Percentiles rank a stretch among this genome's conserved stretches.
Conservation (phyloP, 2,797 vertebrate species). For the Prunella strophiata region DNA sequence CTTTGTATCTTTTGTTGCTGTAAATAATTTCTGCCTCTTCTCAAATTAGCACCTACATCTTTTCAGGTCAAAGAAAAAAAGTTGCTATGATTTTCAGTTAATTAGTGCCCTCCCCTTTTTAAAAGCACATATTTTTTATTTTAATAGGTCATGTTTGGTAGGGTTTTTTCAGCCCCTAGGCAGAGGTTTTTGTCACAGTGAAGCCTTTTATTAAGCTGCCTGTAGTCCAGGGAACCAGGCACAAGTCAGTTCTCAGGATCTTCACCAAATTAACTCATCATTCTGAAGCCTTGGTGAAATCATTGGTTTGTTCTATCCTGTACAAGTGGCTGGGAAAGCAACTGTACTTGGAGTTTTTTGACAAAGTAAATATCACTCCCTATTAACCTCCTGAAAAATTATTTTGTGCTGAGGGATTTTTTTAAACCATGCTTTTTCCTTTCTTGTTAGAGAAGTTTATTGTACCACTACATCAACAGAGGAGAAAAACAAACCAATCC, state of each 20-base stretch:
- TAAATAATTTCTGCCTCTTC: not conserved
- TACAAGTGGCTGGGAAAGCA: constrained; percentile 48
- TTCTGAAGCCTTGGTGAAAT: constrained; percentile 41
- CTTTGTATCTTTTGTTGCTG: not conserved
- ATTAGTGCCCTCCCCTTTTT: not conserved
- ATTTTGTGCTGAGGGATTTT: constrained; percentile 58
- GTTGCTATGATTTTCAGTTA: not conserved
- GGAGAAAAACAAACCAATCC: constrained; percentile 18
- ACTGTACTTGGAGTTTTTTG: constrained; percentile 11
- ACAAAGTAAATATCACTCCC: constrained; percentile 26
- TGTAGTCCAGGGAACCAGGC: not conserved
- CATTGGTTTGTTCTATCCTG: not conserved
- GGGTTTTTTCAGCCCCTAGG: not conserved
- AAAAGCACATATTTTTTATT: not conserved
- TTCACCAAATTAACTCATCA: not conserved
- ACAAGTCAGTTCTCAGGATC: not conserved
- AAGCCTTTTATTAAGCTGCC: not conserved
- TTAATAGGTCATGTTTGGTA: not conserved
- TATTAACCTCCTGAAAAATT: constrained; percentile 64
- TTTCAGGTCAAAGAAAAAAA: not conserved
- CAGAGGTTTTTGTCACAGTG: not conserved
- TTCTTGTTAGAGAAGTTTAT: constrained; percentile 43
- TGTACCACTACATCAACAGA: constrained; percentile 24
- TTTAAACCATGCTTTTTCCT: constrained; percentile 16
- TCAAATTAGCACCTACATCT: not conserved